Conservation (phyloP, 2,797 vertebrate species). For the Spea hammondii region DNA sequence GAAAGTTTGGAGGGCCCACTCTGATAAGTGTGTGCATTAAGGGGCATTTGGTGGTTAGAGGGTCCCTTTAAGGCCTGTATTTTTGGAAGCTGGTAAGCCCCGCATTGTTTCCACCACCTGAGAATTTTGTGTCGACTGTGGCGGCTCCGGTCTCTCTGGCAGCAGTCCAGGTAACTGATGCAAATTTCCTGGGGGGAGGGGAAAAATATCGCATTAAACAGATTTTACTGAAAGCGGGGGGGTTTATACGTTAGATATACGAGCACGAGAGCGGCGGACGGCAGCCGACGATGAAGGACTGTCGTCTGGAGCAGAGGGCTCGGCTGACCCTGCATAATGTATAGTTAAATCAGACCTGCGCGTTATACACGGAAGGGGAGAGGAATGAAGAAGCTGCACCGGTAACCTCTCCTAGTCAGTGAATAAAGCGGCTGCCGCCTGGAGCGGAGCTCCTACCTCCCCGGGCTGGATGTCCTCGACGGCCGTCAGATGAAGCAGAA, state of each 20-base stretch:
- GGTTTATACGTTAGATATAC: not conserved
- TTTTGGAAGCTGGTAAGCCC: too few relatives aligned
- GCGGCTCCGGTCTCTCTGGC: conserved; percentile 89
- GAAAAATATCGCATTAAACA: not conserved
- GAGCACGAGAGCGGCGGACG: too few relatives aligned
- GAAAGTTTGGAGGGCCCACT: too few relatives aligned
- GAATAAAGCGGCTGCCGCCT: not conserved
- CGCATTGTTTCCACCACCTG: conserved; percentile 69
- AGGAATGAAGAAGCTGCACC: too few relatives aligned
- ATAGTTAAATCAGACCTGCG: too few relatives aligned
- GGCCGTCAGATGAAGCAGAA: conserved; percentile 87
- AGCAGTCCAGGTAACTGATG: conserved; percentile 97
- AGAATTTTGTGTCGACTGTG: conserved; percentile 93
- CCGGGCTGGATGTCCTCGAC: conserved; percentile 86
- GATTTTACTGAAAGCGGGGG: not conserved
- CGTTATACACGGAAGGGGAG: too few relatives aligned
- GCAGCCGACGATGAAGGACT: too few relatives aligned
- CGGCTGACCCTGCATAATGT: too few relatives aligned
- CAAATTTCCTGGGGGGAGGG: conserved; percentile 84
- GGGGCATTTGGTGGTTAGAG: too few relatives aligned
- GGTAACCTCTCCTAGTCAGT: not conserved
- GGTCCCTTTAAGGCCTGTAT: too few relatives aligned
- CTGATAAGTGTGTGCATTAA: too few relatives aligned
- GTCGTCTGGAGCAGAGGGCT: too few relatives aligned
- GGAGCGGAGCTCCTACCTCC: conserved; percentile 78